These are phyloP conservation scores for Lordiphosa stackelbergi DNA, from an alignment of 1,140 invertebrate species.

Conservation along the genomic window DNA sequence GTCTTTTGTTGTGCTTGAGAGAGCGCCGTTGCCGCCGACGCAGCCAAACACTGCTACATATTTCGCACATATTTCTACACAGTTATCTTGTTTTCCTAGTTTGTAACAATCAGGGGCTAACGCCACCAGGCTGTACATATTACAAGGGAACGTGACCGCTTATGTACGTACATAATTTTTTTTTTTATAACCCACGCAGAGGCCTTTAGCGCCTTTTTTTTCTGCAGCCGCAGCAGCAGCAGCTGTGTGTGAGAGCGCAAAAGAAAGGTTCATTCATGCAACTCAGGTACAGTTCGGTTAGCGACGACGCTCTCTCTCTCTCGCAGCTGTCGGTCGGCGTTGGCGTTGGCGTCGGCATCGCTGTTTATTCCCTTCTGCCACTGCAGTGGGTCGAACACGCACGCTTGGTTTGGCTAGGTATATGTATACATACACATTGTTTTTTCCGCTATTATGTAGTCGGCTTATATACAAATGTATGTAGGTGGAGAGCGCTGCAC, in stretches of 20 bases:
- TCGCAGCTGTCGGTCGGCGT: slow-evolving; percentile 27
- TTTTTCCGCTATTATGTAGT: slow-evolving; percentile 56
- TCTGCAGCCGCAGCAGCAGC: slow-evolving; percentile 40
- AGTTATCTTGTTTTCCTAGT: slow-evolving; percentile 51
- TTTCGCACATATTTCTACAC: slow-evolving; percentile 58
- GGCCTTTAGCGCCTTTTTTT: slow-evolving; percentile 61
- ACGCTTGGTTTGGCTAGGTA: slow-evolving; percentile 55
- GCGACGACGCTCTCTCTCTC: slow-evolving; percentile 9
- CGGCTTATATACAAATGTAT: slow-evolving; percentile 28
- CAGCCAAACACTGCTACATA: slow-evolving; percentile 17
- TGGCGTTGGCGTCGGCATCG: slow-evolving; percentile 14
- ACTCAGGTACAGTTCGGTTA: slow-evolving; percentile 65
- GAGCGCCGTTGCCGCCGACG: slow-evolving; percentile 15
- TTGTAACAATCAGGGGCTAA: slow-evolving; percentile 57
- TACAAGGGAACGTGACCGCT: slow-evolving; percentile 59
- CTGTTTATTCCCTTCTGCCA: slow-evolving; percentile 5
- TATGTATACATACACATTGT: slow-evolving; percentile 31
- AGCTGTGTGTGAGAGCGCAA: slow-evolving; percentile 26
- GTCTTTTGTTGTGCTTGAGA: slow-evolving; percentile 16
- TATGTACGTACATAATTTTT: slow-evolving; percentile 45
- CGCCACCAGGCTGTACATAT: slow-evolving; percentile 35
- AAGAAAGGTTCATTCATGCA: slow-evolving; percentile 67
- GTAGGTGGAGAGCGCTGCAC: slow-evolving; percentile 49
- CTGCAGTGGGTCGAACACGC: slow-evolving; percentile 50
- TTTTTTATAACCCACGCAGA: slow-evolving; percentile 65